Evolutionary conservation across 1,140 invertebrate species (phyloP).

Genomic region (Agrilus planipennis): DNA sequence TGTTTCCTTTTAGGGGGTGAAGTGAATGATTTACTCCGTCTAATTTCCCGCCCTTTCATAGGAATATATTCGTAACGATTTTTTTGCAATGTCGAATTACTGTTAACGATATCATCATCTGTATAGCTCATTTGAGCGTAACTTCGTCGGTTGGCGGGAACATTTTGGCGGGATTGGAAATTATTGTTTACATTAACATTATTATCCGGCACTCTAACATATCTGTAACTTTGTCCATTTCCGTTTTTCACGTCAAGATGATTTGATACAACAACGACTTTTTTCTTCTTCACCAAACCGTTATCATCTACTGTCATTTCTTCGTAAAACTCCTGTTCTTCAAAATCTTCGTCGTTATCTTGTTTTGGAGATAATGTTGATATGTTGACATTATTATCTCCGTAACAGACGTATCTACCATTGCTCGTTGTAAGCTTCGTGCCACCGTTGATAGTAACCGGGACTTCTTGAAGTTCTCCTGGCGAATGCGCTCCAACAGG

Average conservation of each 20-base stretch:
- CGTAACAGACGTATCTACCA: no score
- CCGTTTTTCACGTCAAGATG: slow-evolving; percentile 9
- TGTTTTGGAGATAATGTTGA: slow-evolving; percentile 15
- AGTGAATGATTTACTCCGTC: no score
- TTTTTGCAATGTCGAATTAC: neutral
- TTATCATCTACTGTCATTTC: slow-evolving; percentile 31
- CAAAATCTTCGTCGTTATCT: slow-evolving; percentile 13
- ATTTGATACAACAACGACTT: slow-evolving; percentile 23
- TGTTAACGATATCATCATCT: slow-evolving; percentile 1
- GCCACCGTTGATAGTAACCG: no score
- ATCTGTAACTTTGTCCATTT: slow-evolving; percentile 27
- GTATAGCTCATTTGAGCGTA: neutral
- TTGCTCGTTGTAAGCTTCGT: no score
- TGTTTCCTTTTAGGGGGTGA: neutral
- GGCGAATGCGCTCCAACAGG: slow-evolving; percentile 29
- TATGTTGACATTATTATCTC: no score
- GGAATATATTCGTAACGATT: slow-evolving; percentile 20
- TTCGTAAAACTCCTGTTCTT: slow-evolving; percentile 33
- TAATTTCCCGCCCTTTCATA: slow-evolving; percentile 8
- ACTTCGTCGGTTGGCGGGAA: neutral
- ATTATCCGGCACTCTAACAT: slow-evolving; percentile 34
- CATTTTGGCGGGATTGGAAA: neutral
- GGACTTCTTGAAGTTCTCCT: no score
- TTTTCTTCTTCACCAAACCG: slow-evolving; percentile 28
- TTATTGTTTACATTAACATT: slow-evolving; percentile 5